Base-by-base conservation (phyloP, 2,888 invertebrate species). In the Drosophila pseudotakahashii region DNA sequence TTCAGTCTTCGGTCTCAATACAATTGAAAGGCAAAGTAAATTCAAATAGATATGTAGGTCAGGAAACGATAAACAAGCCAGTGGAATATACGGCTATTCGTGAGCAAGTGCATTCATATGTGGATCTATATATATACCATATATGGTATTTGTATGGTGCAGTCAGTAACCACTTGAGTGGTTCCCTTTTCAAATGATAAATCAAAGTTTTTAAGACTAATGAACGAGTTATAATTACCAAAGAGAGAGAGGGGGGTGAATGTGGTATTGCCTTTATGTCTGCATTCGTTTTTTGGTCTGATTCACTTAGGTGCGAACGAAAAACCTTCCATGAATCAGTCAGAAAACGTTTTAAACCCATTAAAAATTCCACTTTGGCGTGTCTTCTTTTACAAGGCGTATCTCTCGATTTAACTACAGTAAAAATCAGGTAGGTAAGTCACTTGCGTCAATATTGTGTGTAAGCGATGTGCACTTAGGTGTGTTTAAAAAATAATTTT, bases 251-350 rank as follows among this genome's bases (percentile, higher is more conserved):
- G 30, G 0, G 26, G 44, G 23, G 23, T 23, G 13, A 26, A 30
- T 14, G 19, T 37, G 30, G 45, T 47, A 14, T 30, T 16, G 26
- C 57, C 36, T 32, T 13, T 47, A 13, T 36, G 32, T 52, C 41
- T 60, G 55, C 44, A 10, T 13, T 39, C 13, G 45, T 39, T 37
- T 32, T 23, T 41, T 61, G 47, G 47, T 48, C 62, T 62, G 62
- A 62, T 61, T 62, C 37, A 36, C 10, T 47, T 26, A 60, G 62
- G 62, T 62, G 62, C 62, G 48, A 62, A 48, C 32, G 41, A 16
- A 16, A 59, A 59, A 42, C 57, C 59, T 55, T 42, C 23, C 57
- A 59, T 34, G 59, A 59, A 41, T 55, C 57, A 54, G 41, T 4
- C 41, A 16, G 23, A 34, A 42, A 54, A 57, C 41, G 14, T 14